Percentiles rank a stretch among this genome's conserved stretches.
These are phyloP conservation scores for Notolabrus celidotus DNA, from an alignment of 2,797 vertebrate genomes.

Conservation along the genomic window DNA sequence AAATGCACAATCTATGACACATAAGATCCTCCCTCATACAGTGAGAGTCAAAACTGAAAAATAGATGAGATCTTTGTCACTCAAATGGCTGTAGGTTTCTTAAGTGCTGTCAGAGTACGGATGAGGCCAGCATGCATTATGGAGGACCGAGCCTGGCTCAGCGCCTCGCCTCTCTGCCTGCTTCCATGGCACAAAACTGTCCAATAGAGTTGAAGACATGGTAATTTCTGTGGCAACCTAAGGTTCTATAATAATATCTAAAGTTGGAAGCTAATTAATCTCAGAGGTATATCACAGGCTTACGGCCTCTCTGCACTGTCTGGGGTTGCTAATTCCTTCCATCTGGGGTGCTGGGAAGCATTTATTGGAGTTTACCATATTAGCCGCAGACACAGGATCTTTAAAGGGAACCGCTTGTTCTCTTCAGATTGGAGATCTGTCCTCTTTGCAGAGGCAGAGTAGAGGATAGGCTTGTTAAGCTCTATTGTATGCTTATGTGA, in stretches of 20 bases:
- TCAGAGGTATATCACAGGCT: constrained; percentile 80
- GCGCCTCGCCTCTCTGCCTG: constrained; percentile 68
- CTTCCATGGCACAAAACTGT: constrained; percentile 73
- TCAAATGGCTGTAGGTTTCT: constrained; percentile 86
- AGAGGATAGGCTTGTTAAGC: constrained; percentile 71
- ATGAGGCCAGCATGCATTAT: constrained; percentile 86
- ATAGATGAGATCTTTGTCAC: constrained; percentile 89
- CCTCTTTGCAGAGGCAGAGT: constrained; percentile 61
- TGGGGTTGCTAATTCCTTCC: constrained; percentile 81
- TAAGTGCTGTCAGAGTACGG: constrained; percentile 83
- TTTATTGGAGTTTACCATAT: constrained; percentile 85
- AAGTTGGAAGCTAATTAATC: constrained; percentile 87
- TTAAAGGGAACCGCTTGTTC: constrained; percentile 82
- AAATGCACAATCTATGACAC: constrained; percentile 17
- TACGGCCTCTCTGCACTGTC: constrained; percentile 75
- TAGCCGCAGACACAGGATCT: constrained; percentile 79
- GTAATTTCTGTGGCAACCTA: constrained; percentile 78
- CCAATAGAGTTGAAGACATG: constrained; percentile 76
- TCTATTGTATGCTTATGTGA: constrained; percentile 75
- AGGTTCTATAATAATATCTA: constrained; percentile 81
- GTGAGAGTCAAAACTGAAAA: constrained; percentile 84
- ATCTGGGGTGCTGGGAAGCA: constrained; percentile 78
- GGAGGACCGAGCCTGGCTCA: constrained; percentile 77
- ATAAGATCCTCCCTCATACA: constrained; percentile 63
- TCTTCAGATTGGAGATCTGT: constrained; percentile 81